Evolutionary conservation across 2,888 invertebrate genomes (phyloP).

Genomic region (Erebia epiphron): DNA sequence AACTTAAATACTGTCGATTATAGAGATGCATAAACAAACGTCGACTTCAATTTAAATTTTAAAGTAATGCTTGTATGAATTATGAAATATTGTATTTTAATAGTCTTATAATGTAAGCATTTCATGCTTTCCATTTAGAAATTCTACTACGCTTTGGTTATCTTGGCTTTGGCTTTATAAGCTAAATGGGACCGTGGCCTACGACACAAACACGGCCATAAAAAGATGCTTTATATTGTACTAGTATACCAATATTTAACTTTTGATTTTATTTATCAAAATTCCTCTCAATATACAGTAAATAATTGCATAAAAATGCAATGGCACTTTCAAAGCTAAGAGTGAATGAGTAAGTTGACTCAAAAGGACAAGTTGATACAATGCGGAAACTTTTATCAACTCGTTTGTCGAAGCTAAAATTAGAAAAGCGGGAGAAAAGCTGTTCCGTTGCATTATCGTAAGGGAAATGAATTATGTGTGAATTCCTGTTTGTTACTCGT

Average conservation of each 20-base stretch:
- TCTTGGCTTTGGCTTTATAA: neutral
- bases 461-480: slow-evolving; percentile 16
- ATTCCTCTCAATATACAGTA: neutral
- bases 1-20: slow-evolving; percentile 5
- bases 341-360: slow-evolving; percentile 28
- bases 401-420: slow-evolving; percentile 31
- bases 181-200: neutral
- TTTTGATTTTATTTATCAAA: neutral
- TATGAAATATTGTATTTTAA: neutral
- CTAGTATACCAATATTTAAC: neutral
- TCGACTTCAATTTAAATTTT: neutral
- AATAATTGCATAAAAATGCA: slow-evolving; percentile 17
- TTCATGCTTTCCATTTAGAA: no score
- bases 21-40: neutral
- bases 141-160: neutral
- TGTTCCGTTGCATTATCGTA: slow-evolving; percentile 23
- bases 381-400: slow-evolving; percentile 28
- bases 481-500: slow-evolving; percentile 6
- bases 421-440: slow-evolving; percentile 31
- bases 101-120: neutral
- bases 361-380: slow-evolving; percentile 33
- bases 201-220: neutral
- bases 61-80: slow-evolving; percentile 1
- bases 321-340: slow-evolving; percentile 27
- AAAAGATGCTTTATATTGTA: neutral